Base-by-base conservation (phyloP, 2,113 vertebrate species). In the Sinocyclocheilus maitianheensis region DNA sequence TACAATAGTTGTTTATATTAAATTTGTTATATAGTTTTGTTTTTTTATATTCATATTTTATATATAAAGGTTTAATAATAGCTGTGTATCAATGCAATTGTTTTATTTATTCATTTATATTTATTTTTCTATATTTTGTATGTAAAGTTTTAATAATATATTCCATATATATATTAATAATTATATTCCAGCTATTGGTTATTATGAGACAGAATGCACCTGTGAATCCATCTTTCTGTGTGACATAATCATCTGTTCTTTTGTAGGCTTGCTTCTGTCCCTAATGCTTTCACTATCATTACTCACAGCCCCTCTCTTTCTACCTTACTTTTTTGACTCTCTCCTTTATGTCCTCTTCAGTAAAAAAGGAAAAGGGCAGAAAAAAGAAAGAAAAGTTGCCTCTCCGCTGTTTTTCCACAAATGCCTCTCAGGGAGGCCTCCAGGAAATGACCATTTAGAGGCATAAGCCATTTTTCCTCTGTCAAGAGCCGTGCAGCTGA, bases 391-490 rank as follows among this genome's bases (percentile, higher is more conserved):
- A 51, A 53, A 77, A 77, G 76, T 55, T 77, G 76, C 24, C 76
- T 55, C 48, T 77, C 7, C 5, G 14, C 53, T 75, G n/a, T 26
- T 83, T 62, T 22, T 77, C 24, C 22, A 84, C 11, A 26, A 10
- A 24, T 43, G 48, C 63, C 82, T 63, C 65, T 37, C 55, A 30
- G 22, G 20, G 60, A 86, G 77, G 86, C 77, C 79, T 85, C 13
- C 81, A 90, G 89, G 87, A 91, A 86, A 82, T 83, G 43, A 58
- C 81, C 83, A 84, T 78, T 84, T 80, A 62, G 20, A 77, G 83
- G 76, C 60, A 34, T 10, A 37, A 46, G 48, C 12, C 46, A 20
- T 84, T 67, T 85, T 82, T 89, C 34, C 75, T 76, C 58, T n/a
- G 8, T 2, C 84, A 48, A 78, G 13, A 18, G 5, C 43, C 30